Conservation (phyloP, 2,113 vertebrate genomes). For the Crotalus tigris region DNA sequence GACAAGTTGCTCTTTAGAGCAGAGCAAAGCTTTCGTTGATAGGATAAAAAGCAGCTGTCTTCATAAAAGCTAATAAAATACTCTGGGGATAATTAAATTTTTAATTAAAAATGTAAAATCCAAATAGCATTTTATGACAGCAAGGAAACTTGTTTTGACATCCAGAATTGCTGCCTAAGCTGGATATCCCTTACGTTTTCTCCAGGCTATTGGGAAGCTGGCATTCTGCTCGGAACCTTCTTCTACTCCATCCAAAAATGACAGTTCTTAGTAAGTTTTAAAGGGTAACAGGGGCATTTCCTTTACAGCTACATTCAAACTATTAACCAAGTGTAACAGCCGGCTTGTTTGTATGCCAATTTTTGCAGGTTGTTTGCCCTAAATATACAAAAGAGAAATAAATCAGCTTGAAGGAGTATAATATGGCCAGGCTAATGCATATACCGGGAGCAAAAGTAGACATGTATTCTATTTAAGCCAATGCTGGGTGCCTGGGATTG, state of each 20-base stretch:
- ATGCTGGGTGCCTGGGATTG: neutral
- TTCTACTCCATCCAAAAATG: slow-evolving; percentile 50
- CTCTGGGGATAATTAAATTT: slow-evolving; percentile 64
- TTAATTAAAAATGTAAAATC: slow-evolving; percentile 70
- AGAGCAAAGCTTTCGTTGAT: slow-evolving; percentile 50
- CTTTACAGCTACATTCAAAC: slow-evolving; percentile 64
- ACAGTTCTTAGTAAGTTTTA: slow-evolving; percentile 45
- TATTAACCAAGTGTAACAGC: slow-evolving; percentile 54
- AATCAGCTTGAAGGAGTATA: slow-evolving; percentile 38
- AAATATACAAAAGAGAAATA: slow-evolving; percentile 23
- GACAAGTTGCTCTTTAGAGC: slow-evolving; percentile 53
- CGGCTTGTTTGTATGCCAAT: slow-evolving; percentile 57
- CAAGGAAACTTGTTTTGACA: slow-evolving; percentile 68
- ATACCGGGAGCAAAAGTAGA: neutral
- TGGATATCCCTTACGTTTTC: slow-evolving; percentile 55
- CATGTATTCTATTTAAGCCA: neutral
- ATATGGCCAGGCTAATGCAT: neutral
- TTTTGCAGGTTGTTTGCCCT: slow-evolving; percentile 12
- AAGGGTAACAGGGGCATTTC: slow-evolving; percentile 52
- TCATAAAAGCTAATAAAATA: slow-evolving; percentile 69
- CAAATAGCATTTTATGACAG: slow-evolving; percentile 63
- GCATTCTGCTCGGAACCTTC: slow-evolving; percentile 47
- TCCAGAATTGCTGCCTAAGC: slow-evolving; percentile 66
- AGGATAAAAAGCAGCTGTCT: slow-evolving; percentile 59
- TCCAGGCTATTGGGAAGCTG: slow-evolving; percentile 63